Conservation (phyloP, 2,113 vertebrate species). For the Emydocephalus ijimae region DNA sequence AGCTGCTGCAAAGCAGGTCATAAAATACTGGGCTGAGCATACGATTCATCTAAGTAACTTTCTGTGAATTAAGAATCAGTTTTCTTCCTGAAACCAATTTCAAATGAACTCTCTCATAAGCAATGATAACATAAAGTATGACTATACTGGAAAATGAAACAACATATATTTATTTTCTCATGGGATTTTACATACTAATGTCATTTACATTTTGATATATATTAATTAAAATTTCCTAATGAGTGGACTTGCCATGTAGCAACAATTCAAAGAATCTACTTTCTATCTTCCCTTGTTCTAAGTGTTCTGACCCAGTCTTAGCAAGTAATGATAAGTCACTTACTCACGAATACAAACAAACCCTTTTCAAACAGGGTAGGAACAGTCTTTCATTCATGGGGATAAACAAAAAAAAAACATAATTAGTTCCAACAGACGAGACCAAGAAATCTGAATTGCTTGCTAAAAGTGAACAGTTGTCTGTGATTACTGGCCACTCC, state of each 20-base stretch:
- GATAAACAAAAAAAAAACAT: too few relatives aligned
- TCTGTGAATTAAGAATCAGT: neutral
- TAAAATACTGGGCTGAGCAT: neutral
- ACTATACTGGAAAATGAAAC: neutral
- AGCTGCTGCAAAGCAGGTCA: neutral
- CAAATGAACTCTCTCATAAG: neutral
- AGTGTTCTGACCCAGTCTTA: too few relatives aligned
- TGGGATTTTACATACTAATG: neutral
- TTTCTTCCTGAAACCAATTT: neutral
- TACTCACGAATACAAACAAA: too few relatives aligned
- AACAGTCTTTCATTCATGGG: too few relatives aligned
- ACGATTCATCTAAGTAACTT: neutral
- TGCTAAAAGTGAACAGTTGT: too few relatives aligned
- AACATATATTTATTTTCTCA: neutral
- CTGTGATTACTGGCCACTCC: too few relatives aligned
- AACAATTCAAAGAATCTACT: neutral
- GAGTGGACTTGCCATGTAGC: neutral
- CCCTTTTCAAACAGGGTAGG: too few relatives aligned
- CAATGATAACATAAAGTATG: neutral
- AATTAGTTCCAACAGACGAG: too few relatives aligned
- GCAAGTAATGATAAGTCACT: too few relatives aligned
- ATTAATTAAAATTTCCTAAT: neutral
- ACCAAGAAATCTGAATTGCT: too few relatives aligned
- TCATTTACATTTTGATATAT: neutral
- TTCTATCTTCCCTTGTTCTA: neutral